A percentile compares a stretch with the other conserved stretches of the same genome.
phyloP scores from a whole-genome alignment of 2,888 invertebrate species.

The Athalia cordata region DNA sequence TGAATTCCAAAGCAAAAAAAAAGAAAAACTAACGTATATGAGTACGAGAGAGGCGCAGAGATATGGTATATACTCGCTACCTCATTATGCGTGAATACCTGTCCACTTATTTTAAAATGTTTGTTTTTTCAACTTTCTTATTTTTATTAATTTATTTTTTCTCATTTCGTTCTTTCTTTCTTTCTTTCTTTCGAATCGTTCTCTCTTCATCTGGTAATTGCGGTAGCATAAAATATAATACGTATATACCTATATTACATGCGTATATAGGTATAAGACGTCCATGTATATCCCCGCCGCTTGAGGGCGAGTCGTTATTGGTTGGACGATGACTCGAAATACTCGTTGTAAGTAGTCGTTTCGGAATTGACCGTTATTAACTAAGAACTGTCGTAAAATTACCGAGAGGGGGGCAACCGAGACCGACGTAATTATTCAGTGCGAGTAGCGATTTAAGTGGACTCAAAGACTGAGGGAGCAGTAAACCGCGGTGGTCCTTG shows the following conservation, averaged over 20 bases:
- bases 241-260: background rate
- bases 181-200: background rate
- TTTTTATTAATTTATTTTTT: background rate
- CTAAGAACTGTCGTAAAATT: conserved; percentile 22
- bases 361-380: conserved; percentile 3
- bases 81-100: no score
- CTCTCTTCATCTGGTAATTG: background rate
- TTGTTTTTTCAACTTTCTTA: background rate
- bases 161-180: background rate
- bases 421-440: conserved; percentile 19
- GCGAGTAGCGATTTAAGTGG: conserved; percentile 23
- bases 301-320: background rate
- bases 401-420: conserved; percentile 3
- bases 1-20: no score
- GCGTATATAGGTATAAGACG: background rate
- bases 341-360: background rate
- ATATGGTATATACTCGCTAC: no score
- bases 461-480: background rate
- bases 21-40: no score
- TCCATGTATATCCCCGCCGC: background rate
- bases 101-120: background rate
- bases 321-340: background rate
- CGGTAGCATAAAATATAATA: background rate
- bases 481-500: conserved; percentile 12
- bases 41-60: no score